A percentile compares a stretch with the other conserved stretches of the same genome.
Evolutionary conservation across 1,140 invertebrate species (phyloP).

Genomic region (Archegozetes longisetosus): DNA sequence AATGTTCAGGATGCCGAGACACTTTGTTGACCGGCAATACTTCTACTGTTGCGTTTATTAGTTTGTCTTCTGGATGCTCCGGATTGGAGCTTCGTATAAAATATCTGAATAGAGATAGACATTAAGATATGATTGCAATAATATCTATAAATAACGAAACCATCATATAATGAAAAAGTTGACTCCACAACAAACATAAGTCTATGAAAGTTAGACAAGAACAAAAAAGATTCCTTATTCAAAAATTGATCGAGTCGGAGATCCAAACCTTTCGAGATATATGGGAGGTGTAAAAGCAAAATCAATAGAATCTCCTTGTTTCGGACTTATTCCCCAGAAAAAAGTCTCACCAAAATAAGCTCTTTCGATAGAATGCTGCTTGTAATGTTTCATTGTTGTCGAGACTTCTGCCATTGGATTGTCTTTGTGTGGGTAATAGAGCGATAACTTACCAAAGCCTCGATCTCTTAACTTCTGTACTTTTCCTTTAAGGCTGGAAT

Average conservation of each 20-base stretch:
- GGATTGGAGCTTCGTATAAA: slow-evolving; percentile 77
- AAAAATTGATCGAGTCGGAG: too few relatives aligned
- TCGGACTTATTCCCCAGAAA: slow-evolving; percentile 80
- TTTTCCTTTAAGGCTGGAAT: slow-evolving; percentile 89
- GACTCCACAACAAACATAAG: too few relatives aligned
- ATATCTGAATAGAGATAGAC: slow-evolving; percentile 42
- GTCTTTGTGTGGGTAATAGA: slow-evolving; percentile 45
- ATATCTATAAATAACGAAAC: too few relatives aligned
- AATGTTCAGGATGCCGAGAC: slow-evolving; percentile 12
- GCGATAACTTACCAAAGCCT: slow-evolving; percentile 71
- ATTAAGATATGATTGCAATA: too few relatives aligned
- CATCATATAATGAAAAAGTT: too few relatives aligned
- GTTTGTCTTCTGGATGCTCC: slow-evolving; percentile 74
- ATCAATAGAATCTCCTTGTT: slow-evolving; percentile 58
- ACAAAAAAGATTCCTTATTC: too few relatives aligned
- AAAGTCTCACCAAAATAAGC: slow-evolving; percentile 77
- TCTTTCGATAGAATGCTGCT: slow-evolving; percentile 56
- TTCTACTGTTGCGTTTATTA: slow-evolving; percentile 73
- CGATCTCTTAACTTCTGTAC: slow-evolving; percentile 91
- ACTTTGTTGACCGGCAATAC: slow-evolving; percentile 39
- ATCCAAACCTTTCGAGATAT: slow-evolving; percentile 55
- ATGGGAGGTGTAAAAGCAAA: slow-evolving; percentile 65
- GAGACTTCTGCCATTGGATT: slow-evolving; percentile 50
- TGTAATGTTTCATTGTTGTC: slow-evolving; percentile 65
- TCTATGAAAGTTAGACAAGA: too few relatives aligned